Evolutionary conservation across 2,797 vertebrate species (phyloP).

Genomic region (Dipus sagitta): DNA sequence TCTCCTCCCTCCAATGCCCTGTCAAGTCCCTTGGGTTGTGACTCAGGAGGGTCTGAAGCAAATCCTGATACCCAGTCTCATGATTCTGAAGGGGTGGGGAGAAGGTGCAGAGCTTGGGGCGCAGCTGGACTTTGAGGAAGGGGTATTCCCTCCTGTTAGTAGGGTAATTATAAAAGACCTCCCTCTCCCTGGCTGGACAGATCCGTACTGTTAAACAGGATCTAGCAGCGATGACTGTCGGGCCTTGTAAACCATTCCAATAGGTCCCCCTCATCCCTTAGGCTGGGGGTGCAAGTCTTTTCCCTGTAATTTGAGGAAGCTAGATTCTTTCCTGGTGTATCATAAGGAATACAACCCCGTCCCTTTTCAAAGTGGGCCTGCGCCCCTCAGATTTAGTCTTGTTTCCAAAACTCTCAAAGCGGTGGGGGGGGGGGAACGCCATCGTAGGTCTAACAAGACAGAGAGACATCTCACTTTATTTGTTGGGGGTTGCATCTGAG

Average conservation of each 20-base stretch:
- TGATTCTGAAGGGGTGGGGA: background rate
- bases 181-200: background rate
- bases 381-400: background rate
- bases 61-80: background rate
- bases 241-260: background rate
- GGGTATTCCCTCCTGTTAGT: background rate
- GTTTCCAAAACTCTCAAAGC: background rate
- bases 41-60: constrained; percentile 44
- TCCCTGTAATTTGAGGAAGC: background rate
- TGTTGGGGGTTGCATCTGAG: constrained; percentile 26
- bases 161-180: constrained; percentile 27
- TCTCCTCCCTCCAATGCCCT: background rate
- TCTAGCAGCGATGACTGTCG: background rate
- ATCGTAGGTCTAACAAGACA: background rate
- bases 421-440: background rate
- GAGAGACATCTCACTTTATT: background rate
- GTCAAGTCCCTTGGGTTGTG: background rate
- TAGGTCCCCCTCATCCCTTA: background rate
- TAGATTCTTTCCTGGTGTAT: background rate
- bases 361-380: background rate
- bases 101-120: background rate
- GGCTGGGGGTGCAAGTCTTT: background rate
- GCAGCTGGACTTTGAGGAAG: background rate
- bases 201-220: background rate
- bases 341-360: background rate